phyloP scores from a whole-genome alignment of 2,113 vertebrate genomes.

The Sylvietta virens region DNA sequence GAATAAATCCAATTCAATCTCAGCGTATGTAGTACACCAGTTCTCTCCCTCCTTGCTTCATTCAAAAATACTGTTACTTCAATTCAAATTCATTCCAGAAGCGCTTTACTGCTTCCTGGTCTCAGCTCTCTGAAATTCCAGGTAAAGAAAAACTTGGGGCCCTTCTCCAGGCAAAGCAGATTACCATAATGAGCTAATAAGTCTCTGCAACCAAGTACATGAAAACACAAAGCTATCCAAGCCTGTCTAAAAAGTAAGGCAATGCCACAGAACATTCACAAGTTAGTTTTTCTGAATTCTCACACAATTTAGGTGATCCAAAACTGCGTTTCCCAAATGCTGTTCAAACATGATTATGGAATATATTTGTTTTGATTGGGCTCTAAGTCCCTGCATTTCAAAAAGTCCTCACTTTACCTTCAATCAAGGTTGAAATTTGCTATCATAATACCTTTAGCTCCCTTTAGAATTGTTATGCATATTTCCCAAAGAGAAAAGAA shows the following conservation, averaged over 20 bases:
- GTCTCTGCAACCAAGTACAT: neutral
- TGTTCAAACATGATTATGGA: neutral
- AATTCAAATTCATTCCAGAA: neutral
- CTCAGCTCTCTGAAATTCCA: neutral
- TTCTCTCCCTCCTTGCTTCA: neutral
- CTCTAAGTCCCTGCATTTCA: neutral
- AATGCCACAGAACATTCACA: neutral
- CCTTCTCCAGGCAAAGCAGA: neutral
- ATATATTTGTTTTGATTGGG: neutral
- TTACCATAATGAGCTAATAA: neutral
- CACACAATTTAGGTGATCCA: neutral
- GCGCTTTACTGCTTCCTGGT: neutral
- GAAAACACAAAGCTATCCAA: neutral
- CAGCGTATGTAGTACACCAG: rapidly evolving
- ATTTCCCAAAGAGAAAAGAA: neutral
- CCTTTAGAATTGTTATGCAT: neutral
- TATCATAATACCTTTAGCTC: neutral
- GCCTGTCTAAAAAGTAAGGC: neutral
- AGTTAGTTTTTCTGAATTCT: neutral
- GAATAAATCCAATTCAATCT: neutral
- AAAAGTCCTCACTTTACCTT: neutral
- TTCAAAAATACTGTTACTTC: neutral
- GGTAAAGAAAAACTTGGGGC: neutral
- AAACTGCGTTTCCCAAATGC: neutral
- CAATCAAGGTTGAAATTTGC: neutral